A percentile compares a stretch with the other conserved stretches of the same genome.
Conservation (phyloP, 2,888 invertebrate genomes). For the Nomada fucata region DNA sequence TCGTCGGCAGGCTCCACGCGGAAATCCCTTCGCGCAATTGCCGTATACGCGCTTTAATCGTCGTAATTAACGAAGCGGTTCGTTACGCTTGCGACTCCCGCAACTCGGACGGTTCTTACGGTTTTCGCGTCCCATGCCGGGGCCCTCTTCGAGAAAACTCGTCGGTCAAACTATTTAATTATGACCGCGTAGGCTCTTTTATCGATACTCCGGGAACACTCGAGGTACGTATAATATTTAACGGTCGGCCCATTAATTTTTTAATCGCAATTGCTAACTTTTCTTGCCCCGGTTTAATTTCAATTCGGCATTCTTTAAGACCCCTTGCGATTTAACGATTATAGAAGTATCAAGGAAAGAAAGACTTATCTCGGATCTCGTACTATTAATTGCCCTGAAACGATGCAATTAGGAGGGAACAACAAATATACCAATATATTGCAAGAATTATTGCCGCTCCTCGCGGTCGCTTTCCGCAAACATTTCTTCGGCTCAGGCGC, state of each 20-base stretch:
- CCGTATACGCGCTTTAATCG: conserved; percentile 63
- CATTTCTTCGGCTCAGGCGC: conserved; percentile 47
- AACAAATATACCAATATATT: neutral
- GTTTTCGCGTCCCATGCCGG: conserved; percentile 39
- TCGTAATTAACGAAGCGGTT: conserved; percentile 72
- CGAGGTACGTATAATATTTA: neutral
- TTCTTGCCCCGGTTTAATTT: too few species aligned
- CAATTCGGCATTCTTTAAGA: too few species aligned
- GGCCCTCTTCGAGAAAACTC: conserved; percentile 46
- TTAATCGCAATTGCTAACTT: too few species aligned
- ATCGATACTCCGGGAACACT: conserved; percentile 5
- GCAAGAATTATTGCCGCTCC: conserved; percentile 11
- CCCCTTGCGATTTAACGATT: too few species aligned
- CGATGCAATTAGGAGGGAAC: neutral
- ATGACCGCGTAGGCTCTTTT: neutral
- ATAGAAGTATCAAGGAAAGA: too few species aligned
- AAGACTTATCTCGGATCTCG: too few species aligned
- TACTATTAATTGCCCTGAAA: too few species aligned
- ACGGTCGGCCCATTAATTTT: too few species aligned
- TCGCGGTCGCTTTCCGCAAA: conserved; percentile 29
- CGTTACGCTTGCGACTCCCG: conserved; percentile 56
- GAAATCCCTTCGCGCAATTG: conserved; percentile 47
- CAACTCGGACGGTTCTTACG: conserved; percentile 1
- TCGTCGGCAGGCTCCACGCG: conserved; percentile 60
- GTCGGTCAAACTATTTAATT: conserved; percentile 57